Percentiles rank a stretch among this genome's conserved stretches.
These are phyloP conservation scores for Melanotaenia parkinsoni DNA, from an alignment of 2,797 vertebrate species.

Conservation along the genomic window DNA sequence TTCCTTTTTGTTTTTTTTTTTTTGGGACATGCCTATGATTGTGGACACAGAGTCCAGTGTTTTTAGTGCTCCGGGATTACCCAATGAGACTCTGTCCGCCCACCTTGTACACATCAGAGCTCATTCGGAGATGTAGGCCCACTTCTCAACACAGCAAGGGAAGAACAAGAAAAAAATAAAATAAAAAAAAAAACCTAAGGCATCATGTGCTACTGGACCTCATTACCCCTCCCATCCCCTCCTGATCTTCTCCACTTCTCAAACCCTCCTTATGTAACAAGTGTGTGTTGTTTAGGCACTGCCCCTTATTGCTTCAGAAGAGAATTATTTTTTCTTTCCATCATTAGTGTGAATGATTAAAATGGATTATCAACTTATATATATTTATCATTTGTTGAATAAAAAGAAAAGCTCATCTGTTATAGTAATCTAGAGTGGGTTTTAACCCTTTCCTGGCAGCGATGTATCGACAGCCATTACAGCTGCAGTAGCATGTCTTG, in stretches of 20 bases:
- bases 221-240: constrained; percentile 1
- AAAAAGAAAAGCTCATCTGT: constrained; percentile 73
- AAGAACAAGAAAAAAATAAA: constrained; percentile 55
- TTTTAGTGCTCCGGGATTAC: constrained; percentile 68
- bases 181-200: constrained; percentile 33
- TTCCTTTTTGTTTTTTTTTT: constrained; percentile 14
- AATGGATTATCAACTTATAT: constrained; percentile 75
- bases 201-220: constrained; percentile 74
- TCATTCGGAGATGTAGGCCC: constrained; percentile 70
- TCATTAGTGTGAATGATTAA: constrained; percentile 75
- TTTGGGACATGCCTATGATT: constrained; percentile 71
- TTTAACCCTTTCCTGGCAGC: constrained; percentile 80
- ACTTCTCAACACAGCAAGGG: constrained; percentile 57
- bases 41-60: constrained; percentile 80
- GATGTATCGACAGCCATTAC: constrained; percentile 10
- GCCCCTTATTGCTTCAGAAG: constrained; percentile 63
- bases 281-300: constrained; percentile 72
- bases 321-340: constrained; percentile 66
- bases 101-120: constrained; percentile 46
- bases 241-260: constrained; percentile 14
- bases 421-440: constrained; percentile 68
- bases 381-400: constrained; percentile 81
- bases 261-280: constrained; percentile 65
- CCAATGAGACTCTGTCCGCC: constrained; percentile 58
- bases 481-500: constrained; percentile 32